These are phyloP conservation scores for Phaenicophaeus curvirostris DNA, from an alignment of 2,797 vertebrate species.

Conservation along the genomic window DNA sequence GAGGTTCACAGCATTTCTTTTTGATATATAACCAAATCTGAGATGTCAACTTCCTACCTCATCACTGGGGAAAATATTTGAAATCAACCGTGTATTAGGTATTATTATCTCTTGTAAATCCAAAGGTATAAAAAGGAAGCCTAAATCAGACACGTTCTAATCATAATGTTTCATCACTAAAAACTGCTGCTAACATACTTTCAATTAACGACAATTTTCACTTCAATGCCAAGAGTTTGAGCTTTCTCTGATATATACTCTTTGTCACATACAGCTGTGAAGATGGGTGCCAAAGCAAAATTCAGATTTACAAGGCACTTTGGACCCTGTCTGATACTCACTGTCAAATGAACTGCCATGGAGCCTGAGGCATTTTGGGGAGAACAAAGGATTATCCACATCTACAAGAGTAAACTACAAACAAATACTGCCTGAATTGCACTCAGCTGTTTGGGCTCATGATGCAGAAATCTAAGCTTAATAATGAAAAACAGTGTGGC, in stretches of 20 bases:
- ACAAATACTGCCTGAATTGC: neutral
- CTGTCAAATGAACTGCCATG: neutral
- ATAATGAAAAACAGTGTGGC: neutral
- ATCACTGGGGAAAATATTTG: too few species aligned
- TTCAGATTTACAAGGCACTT: neutral
- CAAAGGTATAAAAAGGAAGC: neutral
- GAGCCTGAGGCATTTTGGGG: neutral
- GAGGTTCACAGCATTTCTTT: too few species aligned
- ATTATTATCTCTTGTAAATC: neutral
- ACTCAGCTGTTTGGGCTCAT: neutral
- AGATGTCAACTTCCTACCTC: too few species aligned
- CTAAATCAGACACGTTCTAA: neutral
- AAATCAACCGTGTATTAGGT: neutral
- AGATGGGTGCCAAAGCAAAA: neutral
- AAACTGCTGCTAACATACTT: neutral
- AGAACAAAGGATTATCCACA: neutral
- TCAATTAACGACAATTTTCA: neutral
- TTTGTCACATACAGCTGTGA: neutral
- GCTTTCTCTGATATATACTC: neutral
- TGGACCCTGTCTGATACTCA: neutral
- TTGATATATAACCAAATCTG: too few species aligned
- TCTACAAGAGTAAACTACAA: neutral
- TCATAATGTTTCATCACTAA: neutral
- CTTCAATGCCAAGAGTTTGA: neutral
- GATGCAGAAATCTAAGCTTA: neutral